Evolutionary conservation across 2,888 invertebrate genomes (phyloP).

Genomic region (Zonitis immaculata): DNA sequence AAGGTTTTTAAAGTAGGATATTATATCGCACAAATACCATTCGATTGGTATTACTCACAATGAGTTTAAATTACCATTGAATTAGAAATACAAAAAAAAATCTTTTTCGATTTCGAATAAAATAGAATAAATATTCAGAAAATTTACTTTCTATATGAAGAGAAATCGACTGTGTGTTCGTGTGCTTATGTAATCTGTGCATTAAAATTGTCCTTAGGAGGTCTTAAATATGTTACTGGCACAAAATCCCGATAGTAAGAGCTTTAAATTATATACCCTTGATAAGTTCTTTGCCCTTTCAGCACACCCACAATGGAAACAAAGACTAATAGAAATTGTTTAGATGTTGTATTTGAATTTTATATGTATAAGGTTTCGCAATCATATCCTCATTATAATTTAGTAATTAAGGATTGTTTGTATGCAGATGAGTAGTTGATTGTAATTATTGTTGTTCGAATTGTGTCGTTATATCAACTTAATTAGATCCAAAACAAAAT

Average conservation of each 20-base stretch:
- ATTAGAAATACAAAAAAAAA: background rate
- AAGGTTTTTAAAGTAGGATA: constrained; percentile 13
- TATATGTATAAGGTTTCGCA: background rate
- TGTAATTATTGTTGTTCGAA: background rate
- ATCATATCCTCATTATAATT: background rate
- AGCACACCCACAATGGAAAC: background rate
- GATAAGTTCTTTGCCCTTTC: background rate
- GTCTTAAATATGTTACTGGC: too few species aligned
- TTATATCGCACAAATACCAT: constrained; percentile 2
- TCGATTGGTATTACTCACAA: constrained; percentile 14
- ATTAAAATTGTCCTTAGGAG: background rate
- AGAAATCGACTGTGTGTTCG: too few species aligned
- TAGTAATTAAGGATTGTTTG: background rate
- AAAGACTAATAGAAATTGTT: background rate
- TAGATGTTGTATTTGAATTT: background rate
- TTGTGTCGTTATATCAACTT: background rate
- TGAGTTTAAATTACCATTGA: constrained; percentile 12
- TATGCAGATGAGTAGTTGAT: background rate
- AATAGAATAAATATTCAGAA: too few species aligned
- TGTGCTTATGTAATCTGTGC: too few species aligned
- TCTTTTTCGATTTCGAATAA: background rate
- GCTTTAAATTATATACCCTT: background rate
- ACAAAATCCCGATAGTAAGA: background rate
- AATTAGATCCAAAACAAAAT: background rate
- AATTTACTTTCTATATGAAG: too few species aligned